phyloP scores from a whole-genome alignment of 2,888 invertebrate species.

The Lepidocyrtinus sp. region DNA sequence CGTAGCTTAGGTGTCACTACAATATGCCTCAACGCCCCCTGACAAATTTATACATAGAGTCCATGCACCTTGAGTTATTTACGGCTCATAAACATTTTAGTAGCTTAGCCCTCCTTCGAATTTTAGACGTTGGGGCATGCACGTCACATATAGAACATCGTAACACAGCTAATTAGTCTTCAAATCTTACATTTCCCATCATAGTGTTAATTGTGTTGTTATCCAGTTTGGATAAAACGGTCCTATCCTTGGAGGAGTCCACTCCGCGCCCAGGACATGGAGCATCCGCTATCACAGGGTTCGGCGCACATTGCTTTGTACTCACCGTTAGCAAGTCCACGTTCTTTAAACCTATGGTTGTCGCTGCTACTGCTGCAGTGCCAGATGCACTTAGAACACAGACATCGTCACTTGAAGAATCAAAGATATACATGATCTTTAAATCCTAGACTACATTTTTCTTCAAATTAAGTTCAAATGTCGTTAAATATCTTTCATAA shows the following conservation, averaged over 20 bases:
- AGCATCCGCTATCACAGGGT: slow-evolving; percentile 44
- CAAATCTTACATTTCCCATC: slow-evolving; percentile 35
- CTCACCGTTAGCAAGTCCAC: slow-evolving; percentile 46
- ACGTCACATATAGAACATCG: background rate
- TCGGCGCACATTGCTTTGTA: slow-evolving; percentile 45
- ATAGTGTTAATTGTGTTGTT: slow-evolving; percentile 28
- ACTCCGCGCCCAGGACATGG: slow-evolving; percentile 50
- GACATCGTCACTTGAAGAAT: slow-evolving; percentile 86
- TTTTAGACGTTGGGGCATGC: background rate
- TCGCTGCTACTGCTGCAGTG: slow-evolving; percentile 85
- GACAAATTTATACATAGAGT: background rate
- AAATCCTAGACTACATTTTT: background rate
- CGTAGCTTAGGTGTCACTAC: slow-evolving; percentile 50
- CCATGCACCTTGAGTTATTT: slow-evolving; percentile 4
- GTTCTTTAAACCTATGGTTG: slow-evolving; percentile 57
- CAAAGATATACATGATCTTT: slow-evolving; percentile 19
- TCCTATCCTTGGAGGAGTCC: slow-evolving; percentile 46
- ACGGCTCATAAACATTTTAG: background rate
- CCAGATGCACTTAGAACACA: slow-evolving; percentile 95
- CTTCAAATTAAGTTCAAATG: slow-evolving; percentile 10
- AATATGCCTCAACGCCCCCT: slow-evolving; percentile 48
- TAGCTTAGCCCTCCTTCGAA: background rate
- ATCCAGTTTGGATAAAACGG: slow-evolving; percentile 33
- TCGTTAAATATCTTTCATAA: background rate
- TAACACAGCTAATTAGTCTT: no score